Conservation (phyloP, 2,797 vertebrate species). For the Heliangelus exortis region DNA sequence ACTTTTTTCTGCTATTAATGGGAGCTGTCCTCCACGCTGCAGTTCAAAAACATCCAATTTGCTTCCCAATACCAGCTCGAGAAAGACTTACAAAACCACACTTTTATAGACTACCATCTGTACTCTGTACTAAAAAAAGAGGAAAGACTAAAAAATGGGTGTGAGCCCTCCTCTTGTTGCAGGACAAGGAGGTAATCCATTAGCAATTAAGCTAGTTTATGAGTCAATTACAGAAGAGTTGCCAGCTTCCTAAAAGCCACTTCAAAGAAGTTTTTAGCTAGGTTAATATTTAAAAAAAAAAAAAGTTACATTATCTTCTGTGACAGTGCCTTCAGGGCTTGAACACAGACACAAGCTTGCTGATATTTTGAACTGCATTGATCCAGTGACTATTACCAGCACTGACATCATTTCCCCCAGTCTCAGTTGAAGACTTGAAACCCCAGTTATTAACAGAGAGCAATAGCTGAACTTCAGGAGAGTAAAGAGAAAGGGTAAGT, state of each 20-base stretch:
- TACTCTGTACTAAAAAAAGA: constrained; percentile 50
- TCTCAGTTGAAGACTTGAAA: background rate
- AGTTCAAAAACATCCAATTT: background rate
- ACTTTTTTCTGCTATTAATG: background rate
- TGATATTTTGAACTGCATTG: background rate
- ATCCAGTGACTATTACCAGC: background rate
- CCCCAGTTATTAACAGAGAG: background rate
- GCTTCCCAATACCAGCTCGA: background rate
- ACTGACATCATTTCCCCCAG: constrained; percentile 1
- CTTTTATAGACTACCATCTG: constrained; percentile 14
- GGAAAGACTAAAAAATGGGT: constrained; percentile 5
- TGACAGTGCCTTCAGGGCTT: background rate
- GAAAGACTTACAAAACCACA: background rate
- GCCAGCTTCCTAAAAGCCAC: constrained; percentile 36
- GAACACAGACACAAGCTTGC: background rate
- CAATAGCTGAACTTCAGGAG: background rate
- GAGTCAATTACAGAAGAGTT: constrained; percentile 14
- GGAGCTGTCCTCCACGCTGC: background rate
- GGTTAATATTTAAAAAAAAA: background rate
- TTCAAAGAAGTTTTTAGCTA: constrained; percentile 5
- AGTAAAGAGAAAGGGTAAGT: background rate
- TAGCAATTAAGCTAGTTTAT: constrained; percentile 25
- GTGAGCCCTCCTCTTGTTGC: constrained; percentile 8
- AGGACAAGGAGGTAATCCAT: constrained; percentile 41
- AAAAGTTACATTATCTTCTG: background rate